phyloP scores from a whole-genome alignment of 1,140 invertebrate species.

The Drosophila saltans region DNA sequence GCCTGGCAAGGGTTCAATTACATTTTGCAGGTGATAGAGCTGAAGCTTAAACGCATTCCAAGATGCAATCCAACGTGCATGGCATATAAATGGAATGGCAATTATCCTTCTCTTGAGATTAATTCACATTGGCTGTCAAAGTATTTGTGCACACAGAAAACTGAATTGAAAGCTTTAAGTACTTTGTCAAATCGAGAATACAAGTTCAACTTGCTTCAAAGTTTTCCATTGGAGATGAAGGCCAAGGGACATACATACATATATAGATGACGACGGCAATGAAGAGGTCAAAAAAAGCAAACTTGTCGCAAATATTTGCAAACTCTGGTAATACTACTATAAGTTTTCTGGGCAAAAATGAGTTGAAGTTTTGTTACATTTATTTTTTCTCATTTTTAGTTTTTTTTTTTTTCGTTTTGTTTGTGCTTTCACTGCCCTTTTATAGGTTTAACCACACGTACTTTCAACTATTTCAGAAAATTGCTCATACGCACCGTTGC shows the following conservation, averaged over 20 bases:
- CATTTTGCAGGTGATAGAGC: neutral
- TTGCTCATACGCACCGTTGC: slow-evolving; percentile 42
- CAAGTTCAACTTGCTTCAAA: neutral
- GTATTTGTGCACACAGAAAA: neutral
- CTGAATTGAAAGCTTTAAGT: neutral
- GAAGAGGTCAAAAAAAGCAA: neutral
- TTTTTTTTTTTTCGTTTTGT: neutral
- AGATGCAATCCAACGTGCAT: slow-evolving; percentile 2
- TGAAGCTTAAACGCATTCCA: neutral
- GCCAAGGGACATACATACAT: no score
- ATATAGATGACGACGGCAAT: neutral
- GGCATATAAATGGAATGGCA: neutral
- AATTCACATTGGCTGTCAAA: neutral
- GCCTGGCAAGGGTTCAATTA: neutral
- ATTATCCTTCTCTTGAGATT: slow-evolving; percentile 1
- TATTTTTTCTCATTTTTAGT: neutral
- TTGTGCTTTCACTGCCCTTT: neutral
- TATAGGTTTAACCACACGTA: slow-evolving; percentile 9
- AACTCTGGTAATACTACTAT: neutral
- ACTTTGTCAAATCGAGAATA: neutral
- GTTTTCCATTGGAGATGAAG: neutral
- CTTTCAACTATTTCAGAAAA: slow-evolving; percentile 27
- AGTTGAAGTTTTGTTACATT: neutral
- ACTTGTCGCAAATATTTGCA: slow-evolving; percentile 9
- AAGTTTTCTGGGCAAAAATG: neutral